Percentiles rank a stretch among this genome's conserved stretches.
These are phyloP conservation scores for Merluccius polli DNA, from an alignment of 2,797 vertebrate genomes.

Conservation along the genomic window DNA sequence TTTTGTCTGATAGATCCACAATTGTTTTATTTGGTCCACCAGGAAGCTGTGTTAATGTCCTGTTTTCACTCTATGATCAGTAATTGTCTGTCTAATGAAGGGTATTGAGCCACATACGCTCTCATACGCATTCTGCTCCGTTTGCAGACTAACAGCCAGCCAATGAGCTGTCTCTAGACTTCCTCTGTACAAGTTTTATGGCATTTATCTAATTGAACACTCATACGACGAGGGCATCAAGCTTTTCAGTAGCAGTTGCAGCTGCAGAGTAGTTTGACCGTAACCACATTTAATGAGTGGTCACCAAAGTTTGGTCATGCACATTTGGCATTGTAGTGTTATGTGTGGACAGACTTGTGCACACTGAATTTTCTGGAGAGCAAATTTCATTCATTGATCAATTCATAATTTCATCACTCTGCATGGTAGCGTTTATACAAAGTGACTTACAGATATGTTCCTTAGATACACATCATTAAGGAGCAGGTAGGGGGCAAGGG, in stretches of 20 bases:
- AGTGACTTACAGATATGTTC: no score
- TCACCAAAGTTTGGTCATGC: background rate
- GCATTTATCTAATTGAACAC: background rate
- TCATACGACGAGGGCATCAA: background rate
- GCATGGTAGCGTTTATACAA: background rate
- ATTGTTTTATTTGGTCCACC: background rate
- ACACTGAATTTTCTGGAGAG: no score
- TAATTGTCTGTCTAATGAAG: background rate
- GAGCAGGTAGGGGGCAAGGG: no score
- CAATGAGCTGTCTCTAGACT: background rate
- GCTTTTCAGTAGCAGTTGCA: no score
- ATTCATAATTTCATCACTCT: background rate
- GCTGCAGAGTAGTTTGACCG: background rate
- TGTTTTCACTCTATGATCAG: background rate
- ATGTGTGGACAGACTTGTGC: no score
- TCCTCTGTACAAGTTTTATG: background rate
- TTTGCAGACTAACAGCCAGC: background rate
- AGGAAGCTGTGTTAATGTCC: background rate
- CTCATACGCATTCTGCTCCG: background rate
- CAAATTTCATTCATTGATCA: no score
- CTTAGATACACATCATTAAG: background rate
- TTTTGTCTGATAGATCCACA: background rate
- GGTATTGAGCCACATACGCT: background rate
- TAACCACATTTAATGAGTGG: background rate
- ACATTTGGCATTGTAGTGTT: background rate